Evolutionary conservation across 2,888 invertebrate genomes (phyloP).

Genomic region (Thymelicus acteon): DNA sequence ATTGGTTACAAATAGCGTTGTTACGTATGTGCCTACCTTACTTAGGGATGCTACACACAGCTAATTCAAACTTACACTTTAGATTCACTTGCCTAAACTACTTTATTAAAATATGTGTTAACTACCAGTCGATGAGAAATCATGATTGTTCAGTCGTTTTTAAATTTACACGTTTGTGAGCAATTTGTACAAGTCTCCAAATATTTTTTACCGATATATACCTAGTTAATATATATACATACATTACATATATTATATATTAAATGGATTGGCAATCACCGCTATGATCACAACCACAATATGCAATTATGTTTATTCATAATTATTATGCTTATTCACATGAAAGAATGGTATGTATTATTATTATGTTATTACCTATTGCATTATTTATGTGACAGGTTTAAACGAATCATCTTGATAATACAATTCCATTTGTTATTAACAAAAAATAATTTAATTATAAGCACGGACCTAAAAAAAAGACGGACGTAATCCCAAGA

Average conservation of each 20-base stretch:
- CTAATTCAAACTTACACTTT: constrained; percentile 43
- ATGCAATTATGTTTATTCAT: constrained; percentile 66
- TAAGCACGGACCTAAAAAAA: too few relatives aligned
- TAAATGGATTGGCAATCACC: constrained; percentile 80
- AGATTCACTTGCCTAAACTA: constrained; percentile 44
- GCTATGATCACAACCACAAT: constrained; percentile 83
- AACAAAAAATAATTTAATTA: too few relatives aligned
- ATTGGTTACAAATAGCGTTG: neutral
- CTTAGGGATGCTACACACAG: constrained; percentile 38
- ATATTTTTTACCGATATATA: constrained; percentile 72
- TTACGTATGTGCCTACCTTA: constrained; percentile 20
- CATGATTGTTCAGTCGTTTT: constrained; percentile 80
- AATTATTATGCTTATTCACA: constrained; percentile 47
- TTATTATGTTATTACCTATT: constrained; percentile 37
- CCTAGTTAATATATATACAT: constrained; percentile 72
- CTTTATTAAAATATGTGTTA: constrained; percentile 50
- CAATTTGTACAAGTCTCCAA: constrained; percentile 83
- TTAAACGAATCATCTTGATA: neutral
- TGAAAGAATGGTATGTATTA: constrained; percentile 45
- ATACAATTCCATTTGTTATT: too few relatives aligned
- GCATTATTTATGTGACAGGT: constrained; percentile 42
- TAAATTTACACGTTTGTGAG: constrained; percentile 78
- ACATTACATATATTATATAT: constrained; percentile 55
- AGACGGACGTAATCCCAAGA: too few relatives aligned
- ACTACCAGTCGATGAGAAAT: constrained; percentile 80